Percentiles rank a stretch among this genome's conserved stretches.
Conservation (phyloP, 2,888 invertebrate genomes). For the Steinernema hermaphroditum region DNA sequence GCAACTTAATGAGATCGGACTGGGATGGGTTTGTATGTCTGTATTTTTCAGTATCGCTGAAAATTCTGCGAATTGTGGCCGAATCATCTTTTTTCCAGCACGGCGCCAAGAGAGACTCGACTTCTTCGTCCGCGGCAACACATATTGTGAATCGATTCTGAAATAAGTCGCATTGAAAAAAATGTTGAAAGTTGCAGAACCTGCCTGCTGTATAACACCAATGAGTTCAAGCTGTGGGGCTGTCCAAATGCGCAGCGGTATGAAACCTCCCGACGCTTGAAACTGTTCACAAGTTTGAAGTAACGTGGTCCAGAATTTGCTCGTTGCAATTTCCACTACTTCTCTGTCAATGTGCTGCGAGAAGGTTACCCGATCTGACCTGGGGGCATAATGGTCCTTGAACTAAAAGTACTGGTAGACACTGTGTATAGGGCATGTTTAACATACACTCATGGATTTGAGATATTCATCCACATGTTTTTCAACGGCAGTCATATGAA, state of each 20-base stretch:
- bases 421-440: background rate
- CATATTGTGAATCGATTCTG: background rate
- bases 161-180: background rate
- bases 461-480: background rate
- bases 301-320: background rate
- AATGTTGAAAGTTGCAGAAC: too few relatives aligned
- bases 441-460: background rate
- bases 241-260: background rate
- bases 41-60: background rate
- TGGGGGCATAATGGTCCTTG: background rate
- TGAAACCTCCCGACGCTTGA: background rate
- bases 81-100: background rate
- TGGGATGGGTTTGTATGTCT: background rate
- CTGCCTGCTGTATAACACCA: slow-evolving; percentile 10
- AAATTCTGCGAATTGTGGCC: background rate
- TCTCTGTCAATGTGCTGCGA: background rate
- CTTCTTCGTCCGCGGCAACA: background rate
- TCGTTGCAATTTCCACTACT: background rate
- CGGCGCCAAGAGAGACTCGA: background rate
- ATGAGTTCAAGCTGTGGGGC: background rate
- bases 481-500: background rate
- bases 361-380: background rate
- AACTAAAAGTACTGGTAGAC: background rate
- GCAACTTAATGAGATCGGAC: background rate
- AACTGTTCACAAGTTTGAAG: background rate